These are phyloP conservation scores for Aspidiotus rigidus DNA, from an alignment of 2,888 invertebrate species.

Conservation along the genomic window DNA sequence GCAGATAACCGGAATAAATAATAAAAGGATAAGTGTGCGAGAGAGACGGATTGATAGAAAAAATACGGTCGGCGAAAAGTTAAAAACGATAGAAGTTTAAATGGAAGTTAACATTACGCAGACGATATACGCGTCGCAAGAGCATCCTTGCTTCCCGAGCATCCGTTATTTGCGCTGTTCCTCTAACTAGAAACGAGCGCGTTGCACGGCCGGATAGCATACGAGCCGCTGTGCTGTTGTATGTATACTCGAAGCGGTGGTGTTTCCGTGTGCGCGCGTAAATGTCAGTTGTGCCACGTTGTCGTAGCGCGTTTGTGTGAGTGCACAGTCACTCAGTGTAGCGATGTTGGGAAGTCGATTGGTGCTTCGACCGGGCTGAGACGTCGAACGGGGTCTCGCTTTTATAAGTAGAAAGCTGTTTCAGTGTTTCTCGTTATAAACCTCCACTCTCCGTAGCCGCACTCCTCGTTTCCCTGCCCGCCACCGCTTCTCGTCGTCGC, in stretches of 20 bases:
- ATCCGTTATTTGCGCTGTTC: constrained; percentile 46
- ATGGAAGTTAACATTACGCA: constrained; percentile 33
- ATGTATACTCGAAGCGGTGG: constrained; percentile 1
- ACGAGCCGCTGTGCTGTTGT: constrained; percentile 8
- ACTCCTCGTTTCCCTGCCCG: not conserved
- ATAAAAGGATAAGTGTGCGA: constrained; percentile 31
- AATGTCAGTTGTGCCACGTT: not conserved
- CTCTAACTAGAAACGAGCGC: constrained; percentile 33
- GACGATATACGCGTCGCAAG: constrained; percentile 25
- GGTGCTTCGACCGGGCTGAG: constrained; percentile 1
- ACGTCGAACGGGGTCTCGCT: constrained; percentile 1
- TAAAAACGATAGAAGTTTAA: constrained; percentile 34
- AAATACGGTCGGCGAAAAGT: constrained; percentile 34
- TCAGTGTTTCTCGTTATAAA: not conserved
- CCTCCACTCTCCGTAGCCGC: constrained; percentile 1
- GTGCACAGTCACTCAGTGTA: not conserved
- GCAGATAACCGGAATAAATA: constrained; percentile 34
- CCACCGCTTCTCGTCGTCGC: not conserved
- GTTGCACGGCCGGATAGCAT: constrained; percentile 24
- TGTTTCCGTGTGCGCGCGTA: constrained; percentile 5
- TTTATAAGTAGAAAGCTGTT: constrained; percentile 21
- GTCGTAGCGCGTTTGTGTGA: constrained; percentile 1
- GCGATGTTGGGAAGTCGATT: constrained; percentile 7
- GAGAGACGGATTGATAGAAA: constrained; percentile 29
- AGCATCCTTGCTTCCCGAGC: constrained; percentile 42